Base-by-base conservation (phyloP, 2,113 vertebrate species). In the Petromus typicus region DNA sequence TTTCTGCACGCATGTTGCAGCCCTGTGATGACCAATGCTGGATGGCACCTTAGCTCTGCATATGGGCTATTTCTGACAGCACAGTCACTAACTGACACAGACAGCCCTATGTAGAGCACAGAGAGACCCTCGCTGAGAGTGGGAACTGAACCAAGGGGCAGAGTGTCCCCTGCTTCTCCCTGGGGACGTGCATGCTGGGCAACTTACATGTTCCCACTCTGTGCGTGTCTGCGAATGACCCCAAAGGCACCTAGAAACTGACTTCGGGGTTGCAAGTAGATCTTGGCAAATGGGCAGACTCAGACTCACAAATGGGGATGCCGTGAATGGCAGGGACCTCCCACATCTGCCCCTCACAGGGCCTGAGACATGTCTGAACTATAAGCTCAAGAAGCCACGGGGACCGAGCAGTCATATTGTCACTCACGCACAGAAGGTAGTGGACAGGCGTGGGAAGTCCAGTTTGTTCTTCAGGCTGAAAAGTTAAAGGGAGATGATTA, bases 111-210 rank as follows among this genome's bases (percentile, higher is more conserved):
- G 34, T 51, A 67, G 59, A 40, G 51, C 11, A 6, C 32, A 22
- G 32, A 59, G 45, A 78, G 22, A 59, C 16, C 1, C 20, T 57
- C 2, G 7, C 71, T 51, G 23, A 4, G 10, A 30, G 59, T 2
- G 7, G 34, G 25, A 34, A 40, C 48, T 59, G 67, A 30, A 32
- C 34, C 59, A 20, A 37, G 43, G 54, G 32, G 84, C 3, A 11
- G 45, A 17, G 66, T 3, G 0, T 2, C 1, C 1, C 34, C 48
- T 6, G 18, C 7, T 30, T 16, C 22, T 17, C 23, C 0, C 48
- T 27, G 51, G 45, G 45, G 30, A 66, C 7, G 0, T 4, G 48
- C 5, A 0, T 45, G 6, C 32, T 0, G 14, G 37, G 32, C 1
- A 7, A 17, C 48, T 34, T 13, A 27, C 1, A 9, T 4, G 17